These are phyloP conservation scores for Anguilla anguilla DNA, from an alignment of 2,797 vertebrate species.

Conservation along the genomic window DNA sequence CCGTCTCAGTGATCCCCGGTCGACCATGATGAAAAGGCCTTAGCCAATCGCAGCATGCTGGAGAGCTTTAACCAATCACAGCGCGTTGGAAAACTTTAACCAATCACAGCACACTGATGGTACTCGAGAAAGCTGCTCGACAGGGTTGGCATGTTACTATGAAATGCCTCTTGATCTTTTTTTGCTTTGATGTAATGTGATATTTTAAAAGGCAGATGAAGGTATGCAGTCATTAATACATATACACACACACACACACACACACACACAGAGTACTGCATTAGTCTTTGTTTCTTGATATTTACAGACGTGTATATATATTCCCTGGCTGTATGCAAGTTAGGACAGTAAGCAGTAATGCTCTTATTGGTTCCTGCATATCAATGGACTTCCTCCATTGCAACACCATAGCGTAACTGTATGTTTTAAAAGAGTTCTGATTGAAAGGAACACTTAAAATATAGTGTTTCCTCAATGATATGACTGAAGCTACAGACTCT, in stretches of 20 bases:
- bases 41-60: not conserved
- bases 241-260: not conserved
- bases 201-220: not conserved
- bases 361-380: not conserved
- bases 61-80: not conserved
- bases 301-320: not conserved
- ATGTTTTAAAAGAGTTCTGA: not conserved
- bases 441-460: constrained; percentile 25
- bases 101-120: not conserved
- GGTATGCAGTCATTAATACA: not conserved
- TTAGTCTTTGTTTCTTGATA: not conserved
- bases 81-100: not conserved
- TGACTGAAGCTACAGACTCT: constrained; percentile 13
- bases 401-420: not conserved
- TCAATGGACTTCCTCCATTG: not conserved
- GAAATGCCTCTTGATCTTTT: not conserved
- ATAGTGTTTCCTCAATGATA: not conserved
- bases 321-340: not conserved
- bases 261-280: not conserved
- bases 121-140: not conserved
- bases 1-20: not conserved
- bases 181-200: not conserved
- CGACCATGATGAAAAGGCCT: not conserved
- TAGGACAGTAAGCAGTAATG: not conserved
- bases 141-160: not conserved